These are phyloP conservation scores for Melieria picta DNA, from an alignment of 2,888 invertebrate species.

Conservation along the genomic window DNA sequence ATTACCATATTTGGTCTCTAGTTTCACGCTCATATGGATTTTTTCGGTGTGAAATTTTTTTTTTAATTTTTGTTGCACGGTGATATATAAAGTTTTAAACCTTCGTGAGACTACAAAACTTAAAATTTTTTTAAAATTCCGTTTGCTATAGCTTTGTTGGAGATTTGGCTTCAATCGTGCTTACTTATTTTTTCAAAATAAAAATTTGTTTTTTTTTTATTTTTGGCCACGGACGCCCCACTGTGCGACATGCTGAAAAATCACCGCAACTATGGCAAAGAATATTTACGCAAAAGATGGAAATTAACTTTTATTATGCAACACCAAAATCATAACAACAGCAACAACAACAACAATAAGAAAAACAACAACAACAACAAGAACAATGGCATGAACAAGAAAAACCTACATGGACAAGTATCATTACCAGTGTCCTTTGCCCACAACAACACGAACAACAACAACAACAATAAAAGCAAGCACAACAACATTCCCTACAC, in stretches of 20 bases:
- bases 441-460: neutral
- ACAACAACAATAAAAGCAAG: neutral
- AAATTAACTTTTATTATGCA: constrained; percentile 12
- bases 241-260: neutral
- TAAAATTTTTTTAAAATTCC: no score
- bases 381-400: neutral
- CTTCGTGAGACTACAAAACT: no score
- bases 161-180: no score
- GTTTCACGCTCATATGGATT: no score
- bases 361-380: neutral
- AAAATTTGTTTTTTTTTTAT: neutral
- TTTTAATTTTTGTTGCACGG: no score
- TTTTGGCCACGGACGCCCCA: neutral
- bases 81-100: no score
- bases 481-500: constrained; percentile 6
- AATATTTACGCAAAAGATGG: neutral
- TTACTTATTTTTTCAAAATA: no score
- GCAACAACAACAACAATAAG: constrained; percentile 4
- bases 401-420: neutral
- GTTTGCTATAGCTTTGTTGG: no score
- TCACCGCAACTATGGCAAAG: neutral
- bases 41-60: no score
- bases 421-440: no score
- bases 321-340: neutral
- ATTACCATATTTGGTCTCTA: no score